Percentiles rank a stretch among this genome's conserved stretches.
These are phyloP conservation scores for Micromesistius poutassou DNA, from an alignment of 2,797 vertebrate genomes.

Conservation along the genomic window DNA sequence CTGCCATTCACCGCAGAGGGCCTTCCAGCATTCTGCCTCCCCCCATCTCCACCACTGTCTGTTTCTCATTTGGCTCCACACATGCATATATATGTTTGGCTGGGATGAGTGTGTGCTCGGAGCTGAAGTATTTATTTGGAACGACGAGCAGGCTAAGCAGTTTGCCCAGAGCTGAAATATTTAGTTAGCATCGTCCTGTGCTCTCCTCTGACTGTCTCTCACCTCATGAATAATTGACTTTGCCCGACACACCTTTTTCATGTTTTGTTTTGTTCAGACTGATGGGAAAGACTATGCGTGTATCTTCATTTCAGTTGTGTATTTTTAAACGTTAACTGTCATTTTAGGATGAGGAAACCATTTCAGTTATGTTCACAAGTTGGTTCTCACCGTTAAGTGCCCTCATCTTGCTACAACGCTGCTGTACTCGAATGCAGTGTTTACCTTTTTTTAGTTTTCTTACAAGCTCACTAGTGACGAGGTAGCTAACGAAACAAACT, in stretches of 20 bases:
- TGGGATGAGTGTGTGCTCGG: conserved; percentile 9
- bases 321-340: neutral
- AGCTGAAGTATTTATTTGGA: conserved; percentile 18
- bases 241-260: conserved; percentile 26
- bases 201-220: neutral
- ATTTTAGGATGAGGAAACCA: neutral
- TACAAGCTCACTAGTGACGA: neutral
- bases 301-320: neutral
- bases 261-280: neutral
- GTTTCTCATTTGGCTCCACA: neutral
- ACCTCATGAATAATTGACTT: neutral
- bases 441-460: neutral
- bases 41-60: neutral
- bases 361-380: no score
- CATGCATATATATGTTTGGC: neutral
- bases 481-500: neutral
- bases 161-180: conserved; percentile 26
- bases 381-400: neutral
- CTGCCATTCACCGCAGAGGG: neutral
- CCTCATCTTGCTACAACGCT: neutral
- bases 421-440: neutral
- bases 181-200: conserved; percentile 28
- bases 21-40: conserved; percentile 4
- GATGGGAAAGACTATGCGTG: neutral
- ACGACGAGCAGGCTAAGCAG: conserved; percentile 5